Conservation (phyloP, 2,888 invertebrate genomes). For the Andricus curvator region DNA sequence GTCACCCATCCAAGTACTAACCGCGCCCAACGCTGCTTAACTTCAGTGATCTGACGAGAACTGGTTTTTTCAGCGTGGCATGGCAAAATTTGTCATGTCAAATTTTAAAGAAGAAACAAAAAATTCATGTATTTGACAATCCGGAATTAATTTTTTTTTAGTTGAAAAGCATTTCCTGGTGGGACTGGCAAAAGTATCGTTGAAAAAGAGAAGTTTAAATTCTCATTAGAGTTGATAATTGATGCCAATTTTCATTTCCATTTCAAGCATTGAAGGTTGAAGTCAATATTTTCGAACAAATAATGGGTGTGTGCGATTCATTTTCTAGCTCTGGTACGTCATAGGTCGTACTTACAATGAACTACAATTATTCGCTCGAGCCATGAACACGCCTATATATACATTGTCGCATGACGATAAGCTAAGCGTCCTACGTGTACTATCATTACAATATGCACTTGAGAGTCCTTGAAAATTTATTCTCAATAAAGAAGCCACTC, state of each 20-base stretch:
- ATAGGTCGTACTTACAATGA: background rate
- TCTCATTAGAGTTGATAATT: background rate
- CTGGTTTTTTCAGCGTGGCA: too few relatives aligned
- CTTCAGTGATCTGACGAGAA: too few relatives aligned
- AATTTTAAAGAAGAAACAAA: too few relatives aligned
- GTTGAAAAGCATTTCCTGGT: too few relatives aligned
- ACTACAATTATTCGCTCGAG: background rate
- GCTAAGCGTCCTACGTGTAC: background rate
- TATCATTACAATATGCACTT: conserved; percentile 23
- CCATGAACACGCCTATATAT: conserved; percentile 4
- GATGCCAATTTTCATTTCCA: background rate
- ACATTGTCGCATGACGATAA: conserved; percentile 6
- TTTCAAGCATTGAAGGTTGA: background rate
- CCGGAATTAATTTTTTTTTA: too few relatives aligned
- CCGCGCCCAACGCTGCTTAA: too few relatives aligned
- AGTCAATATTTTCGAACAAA: conserved; percentile 16
- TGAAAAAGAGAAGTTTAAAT: background rate
- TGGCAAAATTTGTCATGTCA: too few relatives aligned
- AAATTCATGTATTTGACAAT: too few relatives aligned
- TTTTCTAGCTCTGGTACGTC: conserved; percentile 9
- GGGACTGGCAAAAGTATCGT: too few relatives aligned
- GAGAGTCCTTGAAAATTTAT: conserved; percentile 19
- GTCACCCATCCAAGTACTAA: too few relatives aligned
- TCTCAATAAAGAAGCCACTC: conserved; percentile 29
- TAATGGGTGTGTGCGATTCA: conserved; percentile 21